Base-by-base conservation (phyloP, 2,888 invertebrate species). In the Microctonus hyperodae region DNA sequence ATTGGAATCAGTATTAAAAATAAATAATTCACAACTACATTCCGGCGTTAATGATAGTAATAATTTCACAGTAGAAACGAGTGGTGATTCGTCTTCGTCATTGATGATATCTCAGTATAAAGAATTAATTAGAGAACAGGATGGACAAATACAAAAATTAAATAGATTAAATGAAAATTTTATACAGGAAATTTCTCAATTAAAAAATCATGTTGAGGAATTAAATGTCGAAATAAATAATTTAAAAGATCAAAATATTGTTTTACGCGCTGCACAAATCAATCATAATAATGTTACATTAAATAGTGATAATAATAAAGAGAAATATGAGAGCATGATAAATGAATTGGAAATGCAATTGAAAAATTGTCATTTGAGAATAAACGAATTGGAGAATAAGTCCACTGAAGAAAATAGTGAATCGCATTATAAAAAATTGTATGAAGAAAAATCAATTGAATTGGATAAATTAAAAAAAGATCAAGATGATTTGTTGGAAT, bases 401-500 rank as follows among this genome's bases (percentile, higher is more conserved):
- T 64, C 82, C 31, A 35, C 1, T 10, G 35, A 35, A 9, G 35
- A 44, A 16, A n/a, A n/a, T n/a, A n/a, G n/a, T n/a, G 4, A 16
- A 28, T 28, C 3, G 0, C 16, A 44, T n/a, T 44, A 44, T 44
- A 76, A 86, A 64, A 79, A 79, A 68, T 73, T 75, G 20, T 70
- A 84, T 68, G 72, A 76, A 65, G 84, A 86, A 59, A 84, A 82
- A 71, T 70, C 66, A 3, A 85, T 82, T 0, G 90, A 92, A 73
- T 79, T 93, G 73, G 88, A 89, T 48, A 87, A 88, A 72, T 79
- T 95, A 70, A 90, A 88, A 79, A 94, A 91, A 79, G 98, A 98
- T 79, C 97, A 98, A 83, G 98, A 98, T 75, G 97, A 98, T 84
- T 85, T 98, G 70, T 84, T 98, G 65, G 92, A 94, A 78, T 85